These are phyloP conservation scores for Rotaria socialis DNA, from an alignment of 2,888 invertebrate species.

Conservation along the genomic window DNA sequence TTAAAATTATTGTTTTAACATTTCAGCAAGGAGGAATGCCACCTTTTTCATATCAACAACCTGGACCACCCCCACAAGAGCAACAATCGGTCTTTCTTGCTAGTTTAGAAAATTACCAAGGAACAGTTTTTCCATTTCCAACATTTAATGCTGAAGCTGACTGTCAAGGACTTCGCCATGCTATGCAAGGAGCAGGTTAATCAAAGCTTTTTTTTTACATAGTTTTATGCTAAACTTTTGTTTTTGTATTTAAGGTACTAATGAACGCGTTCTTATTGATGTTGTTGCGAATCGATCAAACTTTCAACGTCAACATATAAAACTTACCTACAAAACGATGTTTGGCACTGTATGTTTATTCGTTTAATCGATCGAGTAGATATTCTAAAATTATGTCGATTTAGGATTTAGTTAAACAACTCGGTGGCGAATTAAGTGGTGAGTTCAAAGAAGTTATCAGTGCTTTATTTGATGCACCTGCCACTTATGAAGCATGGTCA, in stretches of 20 bases:
- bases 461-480: background rate
- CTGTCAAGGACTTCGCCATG: background rate
- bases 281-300: background rate
- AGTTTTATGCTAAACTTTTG: background rate
- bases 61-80: background rate
- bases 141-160: slow-evolving; percentile 16
- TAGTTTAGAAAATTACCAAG: slow-evolving; percentile 26
- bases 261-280: background rate
- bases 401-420: slow-evolving; percentile 13
- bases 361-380: background rate
- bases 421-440: slow-evolving; percentile 1
- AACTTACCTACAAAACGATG: slow-evolving; percentile 2
- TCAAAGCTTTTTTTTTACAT: background rate
- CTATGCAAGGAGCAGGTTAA: slow-evolving; percentile 16
- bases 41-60: background rate
- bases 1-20: background rate
- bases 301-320: slow-evolving; percentile 12
- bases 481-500: slow-evolving; percentile 16
- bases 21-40: background rate
- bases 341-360: background rate
- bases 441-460: background rate
- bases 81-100: background rate
- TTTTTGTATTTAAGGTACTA: background rate
- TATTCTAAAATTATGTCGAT: background rate
- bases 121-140: background rate